Conservation (phyloP, 2,113 vertebrate genomes). For the Etheostoma cragini region DNA sequence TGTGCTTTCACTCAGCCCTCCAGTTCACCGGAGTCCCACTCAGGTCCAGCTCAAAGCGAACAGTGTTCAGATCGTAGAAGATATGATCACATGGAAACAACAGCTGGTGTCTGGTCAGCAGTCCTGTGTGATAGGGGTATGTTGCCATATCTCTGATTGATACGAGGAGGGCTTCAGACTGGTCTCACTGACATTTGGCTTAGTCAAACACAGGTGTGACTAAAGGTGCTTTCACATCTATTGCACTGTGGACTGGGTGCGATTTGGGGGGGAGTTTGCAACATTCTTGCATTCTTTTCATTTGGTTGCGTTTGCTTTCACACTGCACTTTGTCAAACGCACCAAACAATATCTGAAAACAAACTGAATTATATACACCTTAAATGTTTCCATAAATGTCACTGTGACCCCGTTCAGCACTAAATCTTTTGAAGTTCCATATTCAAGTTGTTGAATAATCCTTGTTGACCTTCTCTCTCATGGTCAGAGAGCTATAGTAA, state of each 20-base stretch:
- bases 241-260: too few species aligned
- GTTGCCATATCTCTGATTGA: background rate
- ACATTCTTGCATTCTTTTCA: too few species aligned
- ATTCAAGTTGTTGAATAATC: background rate
- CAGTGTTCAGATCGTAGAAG: background rate
- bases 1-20: background rate
- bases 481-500: slow-evolving; percentile 6
- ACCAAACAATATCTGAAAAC: too few species aligned
- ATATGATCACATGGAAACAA: background rate
- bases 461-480: slow-evolving; percentile 21
- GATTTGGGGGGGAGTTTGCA: too few species aligned
- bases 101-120: background rate
- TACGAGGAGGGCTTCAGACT: background rate
- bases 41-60: background rate
- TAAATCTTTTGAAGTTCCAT: background rate
- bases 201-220: too few species aligned
- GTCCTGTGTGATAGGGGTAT: background rate
- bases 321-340: too few species aligned
- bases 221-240: too few species aligned
- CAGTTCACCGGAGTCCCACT: too few species aligned
- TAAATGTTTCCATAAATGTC: background rate
- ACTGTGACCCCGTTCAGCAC: background rate
- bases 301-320: too few species aligned
- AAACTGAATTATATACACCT: too few species aligned
- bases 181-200: too few species aligned